Evolutionary conservation across 2,888 invertebrate species (phyloP).

Genomic region (Lamellibrachia columna): DNA sequence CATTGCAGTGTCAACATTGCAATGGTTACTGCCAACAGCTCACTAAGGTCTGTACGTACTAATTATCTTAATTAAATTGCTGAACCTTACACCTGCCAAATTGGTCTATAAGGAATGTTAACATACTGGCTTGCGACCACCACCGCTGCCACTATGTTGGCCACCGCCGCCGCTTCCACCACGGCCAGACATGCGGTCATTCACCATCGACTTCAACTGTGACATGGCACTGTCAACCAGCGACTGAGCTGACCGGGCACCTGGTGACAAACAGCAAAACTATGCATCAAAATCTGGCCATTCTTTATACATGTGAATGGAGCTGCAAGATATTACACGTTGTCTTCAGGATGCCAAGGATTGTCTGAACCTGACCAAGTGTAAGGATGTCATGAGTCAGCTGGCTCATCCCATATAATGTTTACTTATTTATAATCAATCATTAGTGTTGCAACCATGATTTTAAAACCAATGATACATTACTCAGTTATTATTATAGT

Average conservation of each 20-base stretch:
- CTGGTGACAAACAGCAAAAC: conserved; percentile 46
- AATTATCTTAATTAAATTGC: neutral
- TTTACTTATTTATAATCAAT: too few species aligned
- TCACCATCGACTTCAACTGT: conserved; percentile 80
- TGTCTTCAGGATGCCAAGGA: neutral
- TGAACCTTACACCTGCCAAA: conserved; percentile 13
- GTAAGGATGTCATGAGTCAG: neutral
- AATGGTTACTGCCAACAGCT: neutral
- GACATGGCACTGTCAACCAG: conserved; percentile 87
- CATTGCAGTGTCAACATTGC: neutral
- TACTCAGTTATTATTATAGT: too few species aligned
- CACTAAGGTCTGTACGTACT: neutral
- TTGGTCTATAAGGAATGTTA: neutral
- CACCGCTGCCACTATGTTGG: conserved; percentile 47
- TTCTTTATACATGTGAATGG: neutral
- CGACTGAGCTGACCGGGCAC: conserved; percentile 84
- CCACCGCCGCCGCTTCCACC: conserved; percentile 64
- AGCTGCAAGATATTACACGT: neutral
- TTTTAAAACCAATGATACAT: too few species aligned
- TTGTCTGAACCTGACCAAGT: too few species aligned
- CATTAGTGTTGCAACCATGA: too few species aligned
- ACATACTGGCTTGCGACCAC: conserved; percentile 31
- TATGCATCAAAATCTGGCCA: neutral
- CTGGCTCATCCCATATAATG: neutral
- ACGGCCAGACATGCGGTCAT: conserved; percentile 72